Evolutionary conservation across 2,113 vertebrate genomes (phyloP).

Genomic region (Lophochroa leadbeateri): DNA sequence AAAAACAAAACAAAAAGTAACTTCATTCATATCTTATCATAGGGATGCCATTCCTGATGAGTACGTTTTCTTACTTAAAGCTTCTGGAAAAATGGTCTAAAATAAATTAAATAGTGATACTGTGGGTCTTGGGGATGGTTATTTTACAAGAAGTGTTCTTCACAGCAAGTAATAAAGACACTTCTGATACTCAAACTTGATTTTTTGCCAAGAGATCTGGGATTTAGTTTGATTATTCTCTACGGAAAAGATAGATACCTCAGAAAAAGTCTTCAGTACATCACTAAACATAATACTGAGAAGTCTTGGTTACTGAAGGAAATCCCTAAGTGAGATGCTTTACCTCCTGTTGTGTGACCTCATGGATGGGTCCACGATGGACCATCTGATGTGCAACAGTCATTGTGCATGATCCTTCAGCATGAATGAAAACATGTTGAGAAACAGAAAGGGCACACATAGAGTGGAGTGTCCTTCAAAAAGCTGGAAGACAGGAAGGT

Average conservation of each 20-base stretch:
- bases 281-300: neutral
- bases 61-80: neutral
- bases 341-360: neutral
- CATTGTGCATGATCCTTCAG: neutral
- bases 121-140: neutral
- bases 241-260: rapidly evolving
- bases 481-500: neutral
- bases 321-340: neutral
- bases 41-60: neutral
- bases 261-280: neutral
- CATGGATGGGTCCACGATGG: neutral
- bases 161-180: neutral
- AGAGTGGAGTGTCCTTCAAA: neutral
- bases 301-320: neutral
- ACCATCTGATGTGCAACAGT: neutral
- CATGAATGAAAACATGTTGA: neutral
- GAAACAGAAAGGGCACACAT: neutral
- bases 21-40: neutral
- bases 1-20: neutral
- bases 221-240: neutral
- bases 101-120: neutral
- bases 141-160: neutral
- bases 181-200: neutral
- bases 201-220: neutral
- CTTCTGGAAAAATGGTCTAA: neutral